Evolutionary conservation across 1,140 invertebrate species (phyloP), one percentile per base, ranked within the genome.

Genomic region (Nebria ingens): DNA sequence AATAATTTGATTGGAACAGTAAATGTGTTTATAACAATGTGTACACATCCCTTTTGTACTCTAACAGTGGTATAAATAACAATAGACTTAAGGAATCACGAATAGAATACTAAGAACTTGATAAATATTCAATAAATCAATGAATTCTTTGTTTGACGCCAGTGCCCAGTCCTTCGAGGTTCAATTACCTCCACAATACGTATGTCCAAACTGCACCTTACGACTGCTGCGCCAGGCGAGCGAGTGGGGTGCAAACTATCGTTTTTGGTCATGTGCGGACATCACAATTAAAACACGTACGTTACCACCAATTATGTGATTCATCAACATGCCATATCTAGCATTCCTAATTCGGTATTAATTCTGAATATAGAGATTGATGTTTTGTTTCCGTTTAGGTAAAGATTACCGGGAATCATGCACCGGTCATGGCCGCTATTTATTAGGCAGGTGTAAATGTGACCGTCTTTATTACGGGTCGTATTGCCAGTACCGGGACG

Each of bases 191-290:
- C 71, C 76, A 20, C 82, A 89, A 70, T 87, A 93, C 62, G 86
- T 83, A 9, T 98, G 95, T 66, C 78, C 76, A 22, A 89, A 94
- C 69, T 98, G 95, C 70, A 92, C 91, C 0, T 76, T 98, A 25
- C 79, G 93, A 51, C 72, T 98, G 52, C 77, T 95, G 9, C 74
- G 93, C 0, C 87, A 97, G 71, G 93, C 93, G 0, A 77, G 81
- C 17, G 93, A 98, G 74, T 97, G 91, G 91, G 83, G 84, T 1
- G 71, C 74, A 11, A 81, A 74, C 60, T 97, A 95, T 68, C 76
- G 83, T 59, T 97, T 97, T 74, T 94, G 91, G 89, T 93, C 91
- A 0, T 98, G 95, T 65, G 89, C 93, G 1, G 94, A 98, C 73
- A 85, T 98, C 45, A 91, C 96, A 65, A 89, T 97, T 59, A 79